A percentile compares a stretch with the other conserved stretches of the same genome.
Evolutionary conservation across 30 jellyfish, hydroid and myxozoan species (phyloP).

Genomic region (Chironex yamaguchii): DNA sequence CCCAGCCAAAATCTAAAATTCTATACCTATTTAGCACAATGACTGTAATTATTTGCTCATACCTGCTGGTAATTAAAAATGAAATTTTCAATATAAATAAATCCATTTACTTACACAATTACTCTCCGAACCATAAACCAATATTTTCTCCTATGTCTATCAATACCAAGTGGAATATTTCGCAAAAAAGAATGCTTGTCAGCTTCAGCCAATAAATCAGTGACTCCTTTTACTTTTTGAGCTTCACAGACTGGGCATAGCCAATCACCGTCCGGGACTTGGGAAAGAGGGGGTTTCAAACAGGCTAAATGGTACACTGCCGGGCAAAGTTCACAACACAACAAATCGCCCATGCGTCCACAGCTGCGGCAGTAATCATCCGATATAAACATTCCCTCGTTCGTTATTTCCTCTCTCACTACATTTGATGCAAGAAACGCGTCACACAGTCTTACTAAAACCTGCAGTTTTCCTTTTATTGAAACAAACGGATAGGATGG

Average conservation of each 20-base stretch:
- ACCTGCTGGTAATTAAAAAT: no score
- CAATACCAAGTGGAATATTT: constrained; percentile 91
- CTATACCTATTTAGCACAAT: no score
- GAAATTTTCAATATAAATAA: no score
- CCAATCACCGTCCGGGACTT: constrained; percentile 97
- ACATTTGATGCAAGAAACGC: constrained; percentile 64
- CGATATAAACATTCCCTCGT: constrained; percentile 92
- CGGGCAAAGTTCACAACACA: constrained; percentile 97
- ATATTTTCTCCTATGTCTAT: constrained; percentile 85
- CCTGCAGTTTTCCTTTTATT: constrained; percentile 70
- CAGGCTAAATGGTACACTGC: constrained; percentile 96
- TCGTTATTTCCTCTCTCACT: constrained; percentile 89
- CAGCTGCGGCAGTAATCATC: constrained; percentile 96
- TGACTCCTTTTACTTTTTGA: constrained; percentile 86
- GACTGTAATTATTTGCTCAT: no score
- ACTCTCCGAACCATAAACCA: constrained; percentile 89
- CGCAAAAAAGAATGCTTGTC: constrained; percentile 82
- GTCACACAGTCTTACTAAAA: constrained; percentile 74
- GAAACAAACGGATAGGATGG: constrained; percentile 81
- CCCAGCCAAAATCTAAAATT: no score
- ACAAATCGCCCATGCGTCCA: constrained; percentile 94
- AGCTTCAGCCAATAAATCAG: constrained; percentile 83
- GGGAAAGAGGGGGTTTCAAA: constrained; percentile 85
- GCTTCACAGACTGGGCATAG: constrained; percentile 95
- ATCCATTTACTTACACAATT: constrained; percentile 83